Evolutionary conservation across 2,113 vertebrate genomes (phyloP).

Genomic region (Hoplias malabaricus): DNA sequence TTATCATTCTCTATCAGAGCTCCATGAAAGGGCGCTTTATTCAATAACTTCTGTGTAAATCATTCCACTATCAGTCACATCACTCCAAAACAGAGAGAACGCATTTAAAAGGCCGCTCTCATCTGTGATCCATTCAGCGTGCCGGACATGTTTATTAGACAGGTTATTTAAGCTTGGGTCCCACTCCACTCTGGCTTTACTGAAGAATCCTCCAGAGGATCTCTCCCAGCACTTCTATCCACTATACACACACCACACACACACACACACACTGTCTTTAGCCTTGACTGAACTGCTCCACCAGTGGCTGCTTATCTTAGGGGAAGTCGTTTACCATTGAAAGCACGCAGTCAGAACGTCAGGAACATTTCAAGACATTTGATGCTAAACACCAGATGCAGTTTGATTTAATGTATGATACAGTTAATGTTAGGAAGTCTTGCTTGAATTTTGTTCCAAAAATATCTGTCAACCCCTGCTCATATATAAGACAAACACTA

Average conservation of each 20-base stretch:
- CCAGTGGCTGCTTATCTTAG: constrained; percentile 43
- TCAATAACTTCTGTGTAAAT: constrained; percentile 48
- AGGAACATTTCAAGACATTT: constrained; percentile 28
- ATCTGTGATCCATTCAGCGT: constrained; percentile 44
- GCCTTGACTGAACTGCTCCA: constrained; percentile 1
- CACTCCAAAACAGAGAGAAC: constrained; percentile 43
- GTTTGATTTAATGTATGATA: constrained; percentile 35
- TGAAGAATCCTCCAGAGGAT: constrained; percentile 37
- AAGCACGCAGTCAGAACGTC: constrained; percentile 5
- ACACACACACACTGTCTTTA: constrained; percentile 20
- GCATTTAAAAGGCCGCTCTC: constrained; percentile 46
- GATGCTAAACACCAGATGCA: constrained; percentile 18
- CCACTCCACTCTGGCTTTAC: constrained; percentile 18
- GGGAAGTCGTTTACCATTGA: constrained; percentile 35
- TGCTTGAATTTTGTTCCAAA: constrained; percentile 24
- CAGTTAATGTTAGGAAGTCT: constrained; percentile 28
- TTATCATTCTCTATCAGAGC: constrained; percentile 40
- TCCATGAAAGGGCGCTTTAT: constrained; percentile 52
- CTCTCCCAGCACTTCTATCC: constrained; percentile 15
- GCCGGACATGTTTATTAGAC: constrained; percentile 47
- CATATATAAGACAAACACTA: constrained; percentile 9
- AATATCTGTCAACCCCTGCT: constrained; percentile 22
- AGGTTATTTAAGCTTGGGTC: constrained; percentile 38
- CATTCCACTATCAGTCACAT: constrained; percentile 46
- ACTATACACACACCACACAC: too few relatives aligned